Percentiles rank a stretch among this genome's conserved stretches.
phyloP scores from a whole-genome alignment of 2,797 vertebrate species.

The Mormyrops attenuatus region DNA sequence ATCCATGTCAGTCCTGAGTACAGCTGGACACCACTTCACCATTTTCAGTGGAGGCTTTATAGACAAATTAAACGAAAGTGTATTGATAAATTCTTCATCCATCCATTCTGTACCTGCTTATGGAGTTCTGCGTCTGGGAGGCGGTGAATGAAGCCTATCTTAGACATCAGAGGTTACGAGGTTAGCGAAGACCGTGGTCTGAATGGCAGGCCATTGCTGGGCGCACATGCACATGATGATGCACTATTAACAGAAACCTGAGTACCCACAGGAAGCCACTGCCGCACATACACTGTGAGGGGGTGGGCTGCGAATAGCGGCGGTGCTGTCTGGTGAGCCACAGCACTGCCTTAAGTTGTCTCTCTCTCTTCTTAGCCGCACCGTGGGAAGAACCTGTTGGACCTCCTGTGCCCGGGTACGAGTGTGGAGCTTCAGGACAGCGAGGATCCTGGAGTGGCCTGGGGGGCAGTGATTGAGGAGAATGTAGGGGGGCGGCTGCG shows the following conservation, averaged over 20 bases:
- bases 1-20: background rate
- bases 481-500: constrained; percentile 87
- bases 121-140: background rate
- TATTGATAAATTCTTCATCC: background rate
- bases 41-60: background rate
- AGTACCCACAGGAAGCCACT: background rate
- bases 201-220: background rate
- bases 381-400: constrained; percentile 82
- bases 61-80: background rate
- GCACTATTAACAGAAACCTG: background rate
- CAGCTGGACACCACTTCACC: background rate
- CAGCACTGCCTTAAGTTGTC: no score
- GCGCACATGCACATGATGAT: background rate
- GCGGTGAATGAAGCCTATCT: background rate
- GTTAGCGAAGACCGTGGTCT: background rate
- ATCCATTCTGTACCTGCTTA: background rate
- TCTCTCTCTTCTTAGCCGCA: constrained; percentile 67
- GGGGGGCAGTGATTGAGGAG: constrained; percentile 82
- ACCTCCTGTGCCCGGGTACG: constrained; percentile 80
- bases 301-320: background rate
- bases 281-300: background rate
- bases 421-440: constrained; percentile 80
- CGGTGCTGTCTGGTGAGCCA: background rate
- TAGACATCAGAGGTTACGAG: background rate
- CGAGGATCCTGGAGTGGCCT: constrained; percentile 65